A percentile compares a stretch with the other conserved stretches of the same genome.
phyloP scores from a whole-genome alignment of 35 echinoderm and acorn worm genomes.

The Lytechinus pictus region DNA sequence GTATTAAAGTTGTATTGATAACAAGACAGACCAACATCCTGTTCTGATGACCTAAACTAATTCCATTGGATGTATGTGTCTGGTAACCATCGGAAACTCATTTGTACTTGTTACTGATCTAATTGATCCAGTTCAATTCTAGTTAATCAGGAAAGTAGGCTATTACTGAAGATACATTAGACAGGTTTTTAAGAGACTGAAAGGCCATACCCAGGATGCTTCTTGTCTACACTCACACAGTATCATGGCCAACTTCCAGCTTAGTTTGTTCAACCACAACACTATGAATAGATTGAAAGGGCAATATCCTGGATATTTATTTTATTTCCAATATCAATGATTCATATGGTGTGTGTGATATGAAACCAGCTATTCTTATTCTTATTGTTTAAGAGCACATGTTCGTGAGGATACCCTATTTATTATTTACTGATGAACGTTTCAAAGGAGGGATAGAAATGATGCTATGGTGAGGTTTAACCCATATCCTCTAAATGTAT shows the following conservation, averaged over 20 bases:
- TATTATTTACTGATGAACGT: no score
- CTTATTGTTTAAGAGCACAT: no score
- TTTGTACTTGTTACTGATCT: background rate
- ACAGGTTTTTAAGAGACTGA: background rate
- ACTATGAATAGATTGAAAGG: background rate
- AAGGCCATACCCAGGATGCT: background rate
- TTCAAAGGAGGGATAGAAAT: no score
- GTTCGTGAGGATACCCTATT: no score
- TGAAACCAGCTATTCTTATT: no score
- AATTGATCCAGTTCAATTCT: background rate
- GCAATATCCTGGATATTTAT: no score
- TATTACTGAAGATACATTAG: background rate
- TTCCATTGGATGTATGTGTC: background rate
- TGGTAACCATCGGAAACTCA: background rate
- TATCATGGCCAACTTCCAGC: background rate
- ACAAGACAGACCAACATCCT: background rate
- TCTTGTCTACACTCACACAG: background rate
- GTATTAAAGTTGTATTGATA: no score
- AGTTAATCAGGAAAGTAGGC: background rate
- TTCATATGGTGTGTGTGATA: no score
- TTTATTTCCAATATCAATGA: no score
- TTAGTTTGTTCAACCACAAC: background rate
- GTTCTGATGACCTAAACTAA: background rate
- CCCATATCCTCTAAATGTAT: no score
- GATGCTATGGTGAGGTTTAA: no score